Percentiles rank a stretch among this genome's conserved stretches.
Evolutionary conservation across 1,140 invertebrate genomes (phyloP).

Genomic region (Drosophila carrolli): DNA sequence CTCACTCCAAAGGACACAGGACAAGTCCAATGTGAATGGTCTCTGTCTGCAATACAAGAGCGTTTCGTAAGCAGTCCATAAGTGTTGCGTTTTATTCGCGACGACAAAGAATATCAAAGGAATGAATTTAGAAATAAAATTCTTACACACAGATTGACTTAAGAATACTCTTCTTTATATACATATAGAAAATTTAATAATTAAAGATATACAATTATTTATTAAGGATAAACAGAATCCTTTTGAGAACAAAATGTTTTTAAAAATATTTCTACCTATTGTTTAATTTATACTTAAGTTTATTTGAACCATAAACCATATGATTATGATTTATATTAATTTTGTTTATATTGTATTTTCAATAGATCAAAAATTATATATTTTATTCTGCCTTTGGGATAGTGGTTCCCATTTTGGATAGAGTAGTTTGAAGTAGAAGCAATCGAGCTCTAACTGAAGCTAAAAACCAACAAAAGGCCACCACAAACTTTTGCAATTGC

Average conservation of each 20-base stretch:
- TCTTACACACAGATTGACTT: too few species aligned
- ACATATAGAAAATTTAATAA: background rate
- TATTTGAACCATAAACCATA: too few species aligned
- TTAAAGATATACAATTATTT: background rate
- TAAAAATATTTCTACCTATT: too few species aligned
- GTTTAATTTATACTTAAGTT: too few species aligned
- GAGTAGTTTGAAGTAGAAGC: slow-evolving; percentile 14
- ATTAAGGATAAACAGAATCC: too few species aligned
- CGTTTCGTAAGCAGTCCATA: slow-evolving; percentile 63
- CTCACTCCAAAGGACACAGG: slow-evolving; percentile 15
- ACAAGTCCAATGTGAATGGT: slow-evolving; percentile 4
- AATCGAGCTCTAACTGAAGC: slow-evolving; percentile 14
- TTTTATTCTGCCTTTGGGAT: too few species aligned
- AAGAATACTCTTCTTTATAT: background rate
- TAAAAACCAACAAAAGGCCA: slow-evolving; percentile 48
- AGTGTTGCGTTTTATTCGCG: slow-evolving; percentile 62
- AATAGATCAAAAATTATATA: too few species aligned
- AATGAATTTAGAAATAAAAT: slow-evolving; percentile 13
- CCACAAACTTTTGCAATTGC: slow-evolving; percentile 58
- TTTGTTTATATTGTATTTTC: too few species aligned
- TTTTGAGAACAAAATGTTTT: too few species aligned
- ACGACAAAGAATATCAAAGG: slow-evolving; percentile 22
- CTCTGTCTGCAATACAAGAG: slow-evolving; percentile 39
- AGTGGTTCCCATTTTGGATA: background rate
- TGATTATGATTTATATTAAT: too few species aligned